These are phyloP conservation scores for Oscheius sp. DNA, from an alignment of 2,888 invertebrate species.

Conservation along the genomic window DNA sequence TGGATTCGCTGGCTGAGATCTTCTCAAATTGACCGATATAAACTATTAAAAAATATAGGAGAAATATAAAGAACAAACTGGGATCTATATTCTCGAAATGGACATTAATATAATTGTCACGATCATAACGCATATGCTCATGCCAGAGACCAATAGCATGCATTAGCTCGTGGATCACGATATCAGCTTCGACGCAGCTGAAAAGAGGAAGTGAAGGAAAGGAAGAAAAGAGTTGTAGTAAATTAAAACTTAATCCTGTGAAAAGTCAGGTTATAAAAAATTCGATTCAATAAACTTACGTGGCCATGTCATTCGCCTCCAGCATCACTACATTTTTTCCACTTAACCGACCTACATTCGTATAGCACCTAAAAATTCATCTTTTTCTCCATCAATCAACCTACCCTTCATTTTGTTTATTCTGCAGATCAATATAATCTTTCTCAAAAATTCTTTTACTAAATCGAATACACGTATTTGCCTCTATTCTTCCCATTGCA, in stretches of 20 bases:
- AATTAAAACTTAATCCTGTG: no score
- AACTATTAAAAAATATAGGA: conserved; percentile 19
- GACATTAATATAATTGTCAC: conserved; percentile 63
- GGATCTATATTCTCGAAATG: conserved; percentile 62
- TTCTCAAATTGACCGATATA: conserved; percentile 58
- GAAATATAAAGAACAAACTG: conserved; percentile 12
- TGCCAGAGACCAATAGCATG: conserved; percentile 65
- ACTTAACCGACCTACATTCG: conserved; percentile 57
- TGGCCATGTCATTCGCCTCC: conserved; percentile 59
- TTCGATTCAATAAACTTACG: conserved; percentile 40
- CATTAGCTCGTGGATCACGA: conserved; percentile 64
- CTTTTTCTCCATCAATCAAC: not conserved
- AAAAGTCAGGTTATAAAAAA: not conserved
- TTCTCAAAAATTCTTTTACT: conserved; percentile 44
- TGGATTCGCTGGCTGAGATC: conserved; percentile 49
- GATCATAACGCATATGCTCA: conserved; percentile 61
- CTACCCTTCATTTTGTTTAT: conserved; percentile 61
- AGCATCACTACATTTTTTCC: conserved; percentile 67
- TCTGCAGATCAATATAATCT: conserved; percentile 63
- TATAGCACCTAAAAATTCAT: conserved; percentile 58
- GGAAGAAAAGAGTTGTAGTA: no score
- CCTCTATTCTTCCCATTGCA: conserved; percentile 59
- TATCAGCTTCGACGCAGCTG: conserved; percentile 57
- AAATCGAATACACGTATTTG: conserved; percentile 62
- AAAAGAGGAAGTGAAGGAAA: no score